These are phyloP conservation scores for Danio albolineatus DNA, from an alignment of 2,797 vertebrate species.

Conservation along the genomic window DNA sequence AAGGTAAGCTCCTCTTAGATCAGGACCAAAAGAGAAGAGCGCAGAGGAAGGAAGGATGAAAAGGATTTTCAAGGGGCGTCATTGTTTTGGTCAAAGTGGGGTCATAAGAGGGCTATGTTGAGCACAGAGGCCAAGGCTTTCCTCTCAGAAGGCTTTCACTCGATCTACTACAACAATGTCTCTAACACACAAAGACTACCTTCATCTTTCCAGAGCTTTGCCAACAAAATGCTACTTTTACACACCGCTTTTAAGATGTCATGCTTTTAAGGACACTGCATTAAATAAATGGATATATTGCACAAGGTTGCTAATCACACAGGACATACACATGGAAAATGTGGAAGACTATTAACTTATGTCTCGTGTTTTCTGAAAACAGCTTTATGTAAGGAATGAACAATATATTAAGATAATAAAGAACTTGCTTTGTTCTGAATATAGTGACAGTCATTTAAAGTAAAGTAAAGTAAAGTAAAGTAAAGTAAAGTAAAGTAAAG, in stretches of 20 bases:
- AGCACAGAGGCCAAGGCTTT: constrained; percentile 65
- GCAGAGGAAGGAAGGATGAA: constrained; percentile 60
- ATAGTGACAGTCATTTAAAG: background rate
- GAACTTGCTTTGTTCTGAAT: background rate
- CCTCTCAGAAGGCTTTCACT: constrained; percentile 66
- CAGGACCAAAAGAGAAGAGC: constrained; percentile 49
- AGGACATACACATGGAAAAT: background rate
- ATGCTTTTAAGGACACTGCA: constrained; percentile 28
- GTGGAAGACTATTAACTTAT: background rate
- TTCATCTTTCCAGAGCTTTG: constrained; percentile 66
- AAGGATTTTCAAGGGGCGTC: constrained; percentile 67
- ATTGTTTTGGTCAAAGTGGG: constrained; percentile 76
- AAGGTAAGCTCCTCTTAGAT: constrained; percentile 38
- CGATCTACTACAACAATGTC: constrained; percentile 64
- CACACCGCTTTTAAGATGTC: constrained; percentile 51
- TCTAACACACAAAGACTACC: constrained; percentile 70
- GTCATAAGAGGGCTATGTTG: constrained; percentile 71
- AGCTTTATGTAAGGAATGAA: background rate
- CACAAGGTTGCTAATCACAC: background rate
- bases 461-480: too few relatives aligned
- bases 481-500: too few relatives aligned
- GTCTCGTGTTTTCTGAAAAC: background rate
- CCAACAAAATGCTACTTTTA: constrained; percentile 64
- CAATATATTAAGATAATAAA: background rate
- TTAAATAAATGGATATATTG: constrained; percentile 8